A percentile compares a stretch with the other conserved stretches of the same genome.
These are phyloP conservation scores for Probaryconus sp. DNA, from an alignment of 1,140 invertebrate species.

Conservation along the genomic window DNA sequence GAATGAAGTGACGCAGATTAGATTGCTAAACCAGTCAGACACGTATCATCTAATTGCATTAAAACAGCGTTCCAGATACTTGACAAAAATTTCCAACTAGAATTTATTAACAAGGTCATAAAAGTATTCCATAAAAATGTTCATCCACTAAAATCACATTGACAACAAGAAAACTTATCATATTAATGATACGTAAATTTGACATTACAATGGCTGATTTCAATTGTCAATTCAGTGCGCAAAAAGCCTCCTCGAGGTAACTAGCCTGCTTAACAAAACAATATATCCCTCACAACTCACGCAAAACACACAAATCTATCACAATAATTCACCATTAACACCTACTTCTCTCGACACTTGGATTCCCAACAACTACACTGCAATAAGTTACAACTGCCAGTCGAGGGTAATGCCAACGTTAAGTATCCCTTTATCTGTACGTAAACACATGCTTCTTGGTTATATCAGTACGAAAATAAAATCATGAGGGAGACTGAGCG, in stretches of 20 bases:
- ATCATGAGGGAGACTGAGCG: too few species aligned
- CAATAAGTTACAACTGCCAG: constrained; percentile 50
- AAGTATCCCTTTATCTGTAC: constrained; percentile 54
- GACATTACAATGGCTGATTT: too few species aligned
- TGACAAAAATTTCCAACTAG: too few species aligned
- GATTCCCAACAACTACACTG: constrained; percentile 33
- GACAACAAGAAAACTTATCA: too few species aligned
- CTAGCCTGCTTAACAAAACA: constrained; percentile 31
- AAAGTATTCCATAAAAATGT: too few species aligned
- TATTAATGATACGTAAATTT: too few species aligned
- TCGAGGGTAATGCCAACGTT: constrained; percentile 42
- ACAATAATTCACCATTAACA: constrained; percentile 47
- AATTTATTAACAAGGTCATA: too few species aligned
- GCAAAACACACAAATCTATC: constrained; percentile 48
- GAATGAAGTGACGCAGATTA: too few species aligned
- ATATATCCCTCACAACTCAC: constrained; percentile 23
- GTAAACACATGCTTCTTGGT: constrained; percentile 46
- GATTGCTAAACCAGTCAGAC: too few species aligned
- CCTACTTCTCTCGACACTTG: constrained; percentile 38
- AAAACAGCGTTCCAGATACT: too few species aligned
- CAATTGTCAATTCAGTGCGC: constrained; percentile 14
- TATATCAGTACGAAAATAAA: constrained; percentile 20
- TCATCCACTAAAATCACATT: too few species aligned
- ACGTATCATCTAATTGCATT: too few species aligned
- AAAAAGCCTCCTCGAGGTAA: constrained; percentile 6